These are phyloP conservation scores for Pteropus rufus DNA, from an alignment of 2,797 vertebrate species.

Conservation along the genomic window DNA sequence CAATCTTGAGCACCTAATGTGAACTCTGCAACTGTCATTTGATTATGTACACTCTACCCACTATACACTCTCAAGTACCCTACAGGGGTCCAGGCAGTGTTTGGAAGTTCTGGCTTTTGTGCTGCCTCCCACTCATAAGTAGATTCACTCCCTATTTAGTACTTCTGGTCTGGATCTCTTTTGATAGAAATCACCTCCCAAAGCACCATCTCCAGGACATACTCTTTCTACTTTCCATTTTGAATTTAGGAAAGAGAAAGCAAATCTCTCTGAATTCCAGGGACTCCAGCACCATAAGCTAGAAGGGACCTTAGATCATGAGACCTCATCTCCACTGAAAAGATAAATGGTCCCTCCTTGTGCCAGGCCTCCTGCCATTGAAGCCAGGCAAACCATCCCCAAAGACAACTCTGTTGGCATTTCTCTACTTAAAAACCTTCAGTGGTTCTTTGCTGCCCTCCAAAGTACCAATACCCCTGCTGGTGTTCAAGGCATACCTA, in stretches of 20 bases:
- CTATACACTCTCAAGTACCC: not conserved
- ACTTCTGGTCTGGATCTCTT: not conserved
- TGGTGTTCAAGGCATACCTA: not conserved
- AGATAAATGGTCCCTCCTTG: not conserved
- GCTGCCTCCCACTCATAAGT: not conserved
- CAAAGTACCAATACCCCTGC: not conserved
- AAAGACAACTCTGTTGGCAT: not conserved
- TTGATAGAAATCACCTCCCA: not conserved
- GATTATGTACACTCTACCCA: not conserved
- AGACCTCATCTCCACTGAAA: not conserved
- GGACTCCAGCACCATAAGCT: not conserved
- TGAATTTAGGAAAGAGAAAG: slow-evolving; percentile 7
- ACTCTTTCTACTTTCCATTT: not conserved
- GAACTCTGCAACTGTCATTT: not conserved
- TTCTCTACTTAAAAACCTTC: not conserved
- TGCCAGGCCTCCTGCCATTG: not conserved
- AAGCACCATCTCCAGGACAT: not conserved
- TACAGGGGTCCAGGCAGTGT: not conserved
- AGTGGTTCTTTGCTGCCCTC: not conserved
- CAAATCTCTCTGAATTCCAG: not conserved
- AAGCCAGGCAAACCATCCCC: not conserved
- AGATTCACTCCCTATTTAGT: not conserved
- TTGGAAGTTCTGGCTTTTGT: not conserved
- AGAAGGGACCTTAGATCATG: not conserved
- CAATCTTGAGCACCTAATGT: not conserved